A percentile compares a stretch with the other conserved stretches of the same genome.
phyloP scores from a whole-genome alignment of 2,888 invertebrate genomes.

The Rhodophaea formosa region DNA sequence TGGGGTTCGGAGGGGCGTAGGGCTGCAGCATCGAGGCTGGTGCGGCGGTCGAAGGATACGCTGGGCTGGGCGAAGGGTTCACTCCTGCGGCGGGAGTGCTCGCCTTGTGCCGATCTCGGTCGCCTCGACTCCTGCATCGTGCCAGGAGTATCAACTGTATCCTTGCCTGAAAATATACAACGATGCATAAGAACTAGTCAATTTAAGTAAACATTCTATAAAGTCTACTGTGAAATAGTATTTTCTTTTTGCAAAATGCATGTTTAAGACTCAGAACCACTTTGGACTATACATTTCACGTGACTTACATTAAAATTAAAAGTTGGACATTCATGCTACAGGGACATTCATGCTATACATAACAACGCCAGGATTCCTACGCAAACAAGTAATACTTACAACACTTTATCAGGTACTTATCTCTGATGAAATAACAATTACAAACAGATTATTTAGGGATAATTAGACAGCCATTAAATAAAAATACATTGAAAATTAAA shows the following conservation, averaged over 20 bases:
- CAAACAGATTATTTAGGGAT: constrained; percentile 19
- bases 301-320: constrained; percentile 15
- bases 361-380: constrained; percentile 14
- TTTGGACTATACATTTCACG: constrained; percentile 25
- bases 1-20: constrained; percentile 59
- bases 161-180: constrained; percentile 67
- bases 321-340: constrained; percentile 37
- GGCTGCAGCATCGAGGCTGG: constrained; percentile 81
- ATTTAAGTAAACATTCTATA: constrained; percentile 20
- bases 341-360: constrained; percentile 39
- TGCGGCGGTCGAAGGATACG: constrained; percentile 75
- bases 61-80: constrained; percentile 65
- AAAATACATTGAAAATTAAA: background rate
- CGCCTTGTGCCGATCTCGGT: constrained; percentile 66
- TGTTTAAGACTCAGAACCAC: constrained; percentile 62
- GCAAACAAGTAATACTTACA: constrained; percentile 16
- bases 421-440: constrained; percentile 11
- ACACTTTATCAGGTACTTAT: constrained; percentile 5
- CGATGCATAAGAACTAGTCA: constrained; percentile 14
- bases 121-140: constrained; percentile 68
- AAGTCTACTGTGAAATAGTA: background rate
- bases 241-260: background rate
- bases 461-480: constrained; percentile 20
- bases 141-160: constrained; percentile 78
- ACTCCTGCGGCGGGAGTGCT: constrained; percentile 69